Conservation (phyloP, 2,888 invertebrate species). For the Leptopilina myrica region DNA sequence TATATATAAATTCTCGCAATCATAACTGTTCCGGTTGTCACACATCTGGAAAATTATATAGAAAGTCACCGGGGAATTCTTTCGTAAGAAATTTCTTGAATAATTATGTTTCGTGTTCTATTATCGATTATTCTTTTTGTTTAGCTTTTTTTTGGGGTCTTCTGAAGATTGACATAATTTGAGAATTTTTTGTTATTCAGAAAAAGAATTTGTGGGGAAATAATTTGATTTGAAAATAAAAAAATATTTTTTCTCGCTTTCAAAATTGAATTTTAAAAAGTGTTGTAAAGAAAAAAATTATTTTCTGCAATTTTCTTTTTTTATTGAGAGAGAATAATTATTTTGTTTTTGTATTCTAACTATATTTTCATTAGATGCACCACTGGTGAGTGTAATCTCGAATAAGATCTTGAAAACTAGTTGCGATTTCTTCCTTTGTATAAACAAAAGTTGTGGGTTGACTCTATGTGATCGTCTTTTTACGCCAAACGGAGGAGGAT, state of each 20-base stretch:
- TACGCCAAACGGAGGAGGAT: slow-evolving; percentile 39
- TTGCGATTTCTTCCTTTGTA: slow-evolving; percentile 24
- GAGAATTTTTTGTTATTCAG: background rate
- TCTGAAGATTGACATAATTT: too few relatives aligned
- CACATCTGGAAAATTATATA: slow-evolving; percentile 23
- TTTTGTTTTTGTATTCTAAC: background rate
- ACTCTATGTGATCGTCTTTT: slow-evolving; percentile 46
- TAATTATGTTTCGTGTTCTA: too few relatives aligned
- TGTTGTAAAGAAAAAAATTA: too few relatives aligned
- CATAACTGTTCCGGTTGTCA: slow-evolving; percentile 28
- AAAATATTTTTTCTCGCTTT: too few relatives aligned
- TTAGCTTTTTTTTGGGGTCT: too few relatives aligned
- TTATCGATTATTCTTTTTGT: too few relatives aligned
- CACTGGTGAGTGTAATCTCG: background rate
- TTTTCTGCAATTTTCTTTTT: background rate
- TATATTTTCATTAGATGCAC: background rate
- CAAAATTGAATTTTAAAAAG: too few relatives aligned
- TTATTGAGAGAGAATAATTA: too few relatives aligned
- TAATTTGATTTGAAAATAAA: too few relatives aligned
- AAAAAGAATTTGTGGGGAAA: too few relatives aligned
- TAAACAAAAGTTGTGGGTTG: slow-evolving; percentile 12
- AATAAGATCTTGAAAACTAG: slow-evolving; percentile 9
- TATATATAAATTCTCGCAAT: slow-evolving; percentile 26
- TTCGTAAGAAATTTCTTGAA: background rate
- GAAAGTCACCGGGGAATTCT: slow-evolving; percentile 22